A percentile compares a stretch with the other conserved stretches of the same genome.
Evolutionary conservation across 1,140 invertebrate species (phyloP).

Genomic region (Drosophila fuyamai): DNA sequence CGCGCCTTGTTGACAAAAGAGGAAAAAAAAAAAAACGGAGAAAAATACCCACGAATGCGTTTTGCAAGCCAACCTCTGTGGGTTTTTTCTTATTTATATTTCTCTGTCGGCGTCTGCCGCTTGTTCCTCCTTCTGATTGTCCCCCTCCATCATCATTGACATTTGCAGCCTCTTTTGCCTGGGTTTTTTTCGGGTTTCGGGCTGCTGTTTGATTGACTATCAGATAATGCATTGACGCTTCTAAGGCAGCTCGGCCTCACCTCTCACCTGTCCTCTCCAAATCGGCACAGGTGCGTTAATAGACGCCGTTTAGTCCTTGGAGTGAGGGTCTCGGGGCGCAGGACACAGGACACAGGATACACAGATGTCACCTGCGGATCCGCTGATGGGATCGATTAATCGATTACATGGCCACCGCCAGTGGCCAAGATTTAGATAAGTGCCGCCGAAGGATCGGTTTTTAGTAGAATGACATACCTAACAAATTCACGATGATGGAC

Average conservation of each 20-base stretch:
- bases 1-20: constrained; percentile 66
- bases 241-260: constrained; percentile 46
- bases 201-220: constrained; percentile 66
- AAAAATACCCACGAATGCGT: constrained; percentile 6
- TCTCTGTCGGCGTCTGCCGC: neutral
- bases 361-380: constrained; percentile 43
- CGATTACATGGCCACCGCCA: constrained; percentile 41
- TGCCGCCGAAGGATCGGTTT: neutral
- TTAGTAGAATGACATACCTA: neutral
- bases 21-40: constrained; percentile 3
- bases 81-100: constrained; percentile 24
- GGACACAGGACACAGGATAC: constrained; percentile 5
- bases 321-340: neutral
- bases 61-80: constrained; percentile 20
- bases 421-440: constrained; percentile 45
- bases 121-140: constrained; percentile 9
- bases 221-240: constrained; percentile 66
- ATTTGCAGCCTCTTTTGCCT: constrained; percentile 13
- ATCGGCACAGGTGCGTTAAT: constrained; percentile 60
- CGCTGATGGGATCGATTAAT: constrained; percentile 35
- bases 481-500: neutral
- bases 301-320: constrained; percentile 23
- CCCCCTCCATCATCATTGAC: constrained; percentile 14
- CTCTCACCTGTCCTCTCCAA: neutral
- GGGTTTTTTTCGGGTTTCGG: constrained; percentile 5